A percentile compares a stretch with the other conserved stretches of the same genome.
Conservation (phyloP, 1,140 invertebrate species). For the Lamellibrachia luymesi region DNA sequence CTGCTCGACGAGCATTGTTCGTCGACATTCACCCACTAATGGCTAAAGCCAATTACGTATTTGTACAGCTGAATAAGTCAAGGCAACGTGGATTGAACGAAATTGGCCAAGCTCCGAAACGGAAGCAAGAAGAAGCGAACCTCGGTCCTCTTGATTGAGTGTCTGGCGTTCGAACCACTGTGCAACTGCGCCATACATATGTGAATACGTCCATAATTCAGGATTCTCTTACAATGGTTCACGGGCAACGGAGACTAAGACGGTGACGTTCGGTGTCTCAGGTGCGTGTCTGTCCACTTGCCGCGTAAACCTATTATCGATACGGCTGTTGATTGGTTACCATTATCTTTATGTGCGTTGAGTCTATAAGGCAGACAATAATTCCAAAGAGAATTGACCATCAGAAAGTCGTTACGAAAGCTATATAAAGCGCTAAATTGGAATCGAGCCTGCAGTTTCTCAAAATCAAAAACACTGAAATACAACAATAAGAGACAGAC, state of each 20-base stretch:
- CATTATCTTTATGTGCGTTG: neutral
- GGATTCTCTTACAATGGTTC: too few species aligned
- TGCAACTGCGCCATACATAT: too few species aligned
- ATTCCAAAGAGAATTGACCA: neutral
- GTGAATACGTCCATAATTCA: too few species aligned
- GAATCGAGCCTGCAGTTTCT: neutral
- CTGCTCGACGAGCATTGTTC: neutral
- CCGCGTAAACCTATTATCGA: neutral
- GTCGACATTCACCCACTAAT: neutral
- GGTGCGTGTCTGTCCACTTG: neutral
- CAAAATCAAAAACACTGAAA: neutral
- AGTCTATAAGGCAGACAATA: neutral
- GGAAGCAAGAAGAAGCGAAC: too few species aligned
- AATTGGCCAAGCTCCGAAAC: neutral
- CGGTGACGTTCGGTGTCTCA: neutral
- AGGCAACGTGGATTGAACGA: too few species aligned
- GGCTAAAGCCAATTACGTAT: neutral
- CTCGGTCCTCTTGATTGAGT: too few species aligned
- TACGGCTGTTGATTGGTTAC: neutral
- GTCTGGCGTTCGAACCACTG: too few species aligned
- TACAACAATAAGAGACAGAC: neutral
- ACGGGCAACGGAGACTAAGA: neutral
- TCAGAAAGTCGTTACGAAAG: neutral
- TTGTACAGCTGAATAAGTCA: too few species aligned
- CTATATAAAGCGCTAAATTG: neutral